Conservation (phyloP, 2,888 invertebrate species). For the Drymonia ruficornis region DNA sequence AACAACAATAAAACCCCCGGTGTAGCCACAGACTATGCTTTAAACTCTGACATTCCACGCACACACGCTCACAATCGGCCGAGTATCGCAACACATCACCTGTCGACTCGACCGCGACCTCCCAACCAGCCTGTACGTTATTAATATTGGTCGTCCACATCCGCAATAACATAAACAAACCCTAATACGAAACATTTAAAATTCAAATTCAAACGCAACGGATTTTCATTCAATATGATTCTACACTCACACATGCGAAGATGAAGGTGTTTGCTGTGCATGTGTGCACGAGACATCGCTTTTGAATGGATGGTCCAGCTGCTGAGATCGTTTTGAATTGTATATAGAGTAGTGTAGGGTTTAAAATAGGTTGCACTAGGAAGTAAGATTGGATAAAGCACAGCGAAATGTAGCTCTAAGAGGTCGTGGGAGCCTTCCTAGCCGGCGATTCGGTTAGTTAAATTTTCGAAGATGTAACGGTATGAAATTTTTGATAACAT, state of each 20-base stretch:
- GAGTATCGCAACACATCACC: constrained; percentile 71
- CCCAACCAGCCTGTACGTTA: constrained; percentile 68
- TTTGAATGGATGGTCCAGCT: constrained; percentile 67
- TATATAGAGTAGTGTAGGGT: constrained; percentile 45
- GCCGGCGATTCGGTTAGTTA: constrained; percentile 73
- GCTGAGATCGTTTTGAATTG: constrained; percentile 47
- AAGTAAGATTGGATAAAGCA: constrained; percentile 80
- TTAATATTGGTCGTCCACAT: constrained; percentile 72
- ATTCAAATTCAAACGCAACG: constrained; percentile 41
- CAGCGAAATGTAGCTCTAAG: constrained; percentile 71
- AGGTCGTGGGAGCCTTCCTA: constrained; percentile 78
- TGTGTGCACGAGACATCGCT: constrained; percentile 69
- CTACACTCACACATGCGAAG: constrained; percentile 54
- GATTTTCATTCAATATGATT: constrained; percentile 45
- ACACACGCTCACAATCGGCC: constrained; percentile 58
- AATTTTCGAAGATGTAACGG: constrained; percentile 71
- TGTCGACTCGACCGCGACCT: constrained; percentile 76
- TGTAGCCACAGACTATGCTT: constrained; percentile 35
- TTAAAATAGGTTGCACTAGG: constrained; percentile 62
- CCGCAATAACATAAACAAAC: constrained; percentile 36
- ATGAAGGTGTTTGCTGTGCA: constrained; percentile 61
- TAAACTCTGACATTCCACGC: constrained; percentile 79
- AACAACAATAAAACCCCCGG: constrained; percentile 37
- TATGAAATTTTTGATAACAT: constrained; percentile 72
- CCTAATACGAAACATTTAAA: constrained; percentile 39